Evolutionary conservation across 2,888 invertebrate species (phyloP).

Genomic region (Leucania comma): DNA sequence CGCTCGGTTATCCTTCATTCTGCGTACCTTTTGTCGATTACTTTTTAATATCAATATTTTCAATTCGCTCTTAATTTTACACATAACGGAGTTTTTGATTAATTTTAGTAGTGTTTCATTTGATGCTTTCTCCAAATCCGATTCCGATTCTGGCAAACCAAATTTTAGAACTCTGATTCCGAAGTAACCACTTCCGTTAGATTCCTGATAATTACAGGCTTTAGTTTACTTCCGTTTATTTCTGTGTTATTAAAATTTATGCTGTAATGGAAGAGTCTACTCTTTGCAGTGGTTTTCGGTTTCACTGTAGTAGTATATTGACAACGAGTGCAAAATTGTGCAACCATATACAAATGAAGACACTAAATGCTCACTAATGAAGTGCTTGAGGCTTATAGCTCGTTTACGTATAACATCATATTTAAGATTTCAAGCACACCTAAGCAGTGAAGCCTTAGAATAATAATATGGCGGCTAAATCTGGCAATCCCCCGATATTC

Average conservation of each 20-base stretch:
- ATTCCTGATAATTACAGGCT: too few species aligned
- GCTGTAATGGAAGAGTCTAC: background rate
- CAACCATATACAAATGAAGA: background rate
- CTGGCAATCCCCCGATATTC: slow-evolving; percentile 64
- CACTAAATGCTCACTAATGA: slow-evolving; percentile 22
- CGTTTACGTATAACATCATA: slow-evolving; percentile 29
- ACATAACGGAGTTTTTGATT: too few species aligned
- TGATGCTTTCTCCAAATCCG: too few species aligned
- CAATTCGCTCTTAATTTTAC: too few species aligned
- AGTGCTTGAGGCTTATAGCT: slow-evolving; percentile 34
- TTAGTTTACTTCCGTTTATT: background rate
- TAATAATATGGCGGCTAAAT: slow-evolving; percentile 57
- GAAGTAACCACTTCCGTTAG: too few species aligned
- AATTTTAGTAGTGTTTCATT: too few species aligned
- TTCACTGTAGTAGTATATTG: background rate
- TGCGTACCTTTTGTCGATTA: too few species aligned
- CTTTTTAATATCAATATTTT: too few species aligned
- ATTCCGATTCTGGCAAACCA: too few species aligned
- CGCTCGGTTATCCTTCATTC: too few species aligned
- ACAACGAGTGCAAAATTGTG: background rate
- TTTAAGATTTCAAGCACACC: slow-evolving; percentile 57
- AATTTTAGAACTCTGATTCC: too few species aligned
- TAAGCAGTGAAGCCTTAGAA: slow-evolving; percentile 23
- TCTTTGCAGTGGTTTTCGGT: background rate
- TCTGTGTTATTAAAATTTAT: background rate